Conservation (phyloP, 2,888 invertebrate species). For the Pristionchus entomophagus region DNA sequence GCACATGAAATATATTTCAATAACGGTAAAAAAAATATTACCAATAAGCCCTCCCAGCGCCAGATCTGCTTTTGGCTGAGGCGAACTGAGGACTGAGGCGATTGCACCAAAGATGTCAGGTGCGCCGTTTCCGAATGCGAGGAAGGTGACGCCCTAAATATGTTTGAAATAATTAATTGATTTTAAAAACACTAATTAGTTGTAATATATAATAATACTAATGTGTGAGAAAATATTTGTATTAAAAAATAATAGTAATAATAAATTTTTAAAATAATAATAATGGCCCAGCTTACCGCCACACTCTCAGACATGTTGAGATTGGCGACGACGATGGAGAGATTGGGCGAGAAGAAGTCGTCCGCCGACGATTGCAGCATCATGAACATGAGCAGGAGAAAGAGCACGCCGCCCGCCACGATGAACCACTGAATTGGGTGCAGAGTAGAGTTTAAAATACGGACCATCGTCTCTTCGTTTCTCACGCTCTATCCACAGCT, state of each 20-base stretch:
- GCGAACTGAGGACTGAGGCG: slow-evolving; percentile 78
- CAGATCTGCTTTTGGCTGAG: slow-evolving; percentile 76
- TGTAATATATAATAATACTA: too few species aligned
- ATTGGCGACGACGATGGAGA: neutral
- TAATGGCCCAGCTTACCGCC: slow-evolving; percentile 77
- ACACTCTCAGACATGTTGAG: slow-evolving; percentile 77
- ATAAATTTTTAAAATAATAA: too few species aligned
- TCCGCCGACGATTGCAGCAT: neutral
- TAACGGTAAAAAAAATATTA: slow-evolving; percentile 35
- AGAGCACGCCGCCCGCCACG: neutral
- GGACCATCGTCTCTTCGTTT: too few species aligned
- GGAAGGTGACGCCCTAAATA: slow-evolving; percentile 82
- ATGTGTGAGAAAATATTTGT: too few species aligned
- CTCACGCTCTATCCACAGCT: too few species aligned
- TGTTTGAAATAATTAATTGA: too few species aligned
- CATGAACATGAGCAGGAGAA: neutral
- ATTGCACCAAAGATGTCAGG: slow-evolving; percentile 83
- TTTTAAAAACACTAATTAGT: too few species aligned
- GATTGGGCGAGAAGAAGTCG: neutral
- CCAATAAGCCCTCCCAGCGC: slow-evolving; percentile 77
- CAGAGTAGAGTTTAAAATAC: neutral
- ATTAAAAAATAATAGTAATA: too few species aligned
- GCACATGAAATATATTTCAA: too few species aligned
- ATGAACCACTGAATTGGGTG: slow-evolving; percentile 20
- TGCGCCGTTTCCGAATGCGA: slow-evolving; percentile 84